Percentiles rank a stretch among this genome's conserved stretches.
Evolutionary conservation across 1,140 invertebrate species (phyloP).

Genomic region (Drosophila ananassae): DNA sequence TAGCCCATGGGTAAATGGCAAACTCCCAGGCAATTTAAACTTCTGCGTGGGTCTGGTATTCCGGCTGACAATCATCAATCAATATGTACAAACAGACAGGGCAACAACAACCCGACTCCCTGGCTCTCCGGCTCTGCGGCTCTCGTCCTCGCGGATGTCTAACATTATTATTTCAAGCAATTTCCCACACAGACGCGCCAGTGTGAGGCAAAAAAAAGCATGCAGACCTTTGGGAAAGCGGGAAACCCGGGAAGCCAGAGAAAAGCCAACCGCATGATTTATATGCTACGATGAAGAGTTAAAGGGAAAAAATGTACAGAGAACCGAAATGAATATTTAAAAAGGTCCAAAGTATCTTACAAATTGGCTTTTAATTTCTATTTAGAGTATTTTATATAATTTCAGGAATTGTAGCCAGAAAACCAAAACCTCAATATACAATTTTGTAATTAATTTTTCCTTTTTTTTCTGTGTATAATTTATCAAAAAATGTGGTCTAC

Average conservation of each 20-base stretch:
- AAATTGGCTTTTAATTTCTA: background rate
- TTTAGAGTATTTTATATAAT: background rate
- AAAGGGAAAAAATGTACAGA: slow-evolving; percentile 7
- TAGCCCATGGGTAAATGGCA: slow-evolving; percentile 55
- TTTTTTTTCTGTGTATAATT: slow-evolving; percentile 21
- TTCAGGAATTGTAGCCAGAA: background rate
- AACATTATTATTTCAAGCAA: slow-evolving; percentile 81
- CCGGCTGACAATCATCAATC: slow-evolving; percentile 75
- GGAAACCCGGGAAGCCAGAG: slow-evolving; percentile 22
- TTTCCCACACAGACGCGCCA: slow-evolving; percentile 66
- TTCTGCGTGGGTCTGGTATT: slow-evolving; percentile 49
- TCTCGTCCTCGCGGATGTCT: slow-evolving; percentile 32
- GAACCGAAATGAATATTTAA: background rate
- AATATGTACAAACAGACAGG: slow-evolving; percentile 62
- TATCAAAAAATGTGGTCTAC: slow-evolving; percentile 56
- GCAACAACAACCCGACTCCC: slow-evolving; percentile 14
- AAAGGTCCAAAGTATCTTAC: background rate
- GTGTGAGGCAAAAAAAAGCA: slow-evolving; percentile 32
- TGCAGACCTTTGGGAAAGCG: background rate
- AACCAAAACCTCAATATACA: background rate
- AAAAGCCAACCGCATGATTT: slow-evolving; percentile 76
- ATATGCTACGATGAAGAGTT: slow-evolving; percentile 50
- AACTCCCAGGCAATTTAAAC: slow-evolving; percentile 65
- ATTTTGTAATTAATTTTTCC: background rate
- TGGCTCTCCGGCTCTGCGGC: background rate